Evolutionary conservation across 2,113 vertebrate genomes (phyloP), one percentile per base, ranked within the genome.

Genomic region (Speoplatyrhinus poulsoni): DNA sequence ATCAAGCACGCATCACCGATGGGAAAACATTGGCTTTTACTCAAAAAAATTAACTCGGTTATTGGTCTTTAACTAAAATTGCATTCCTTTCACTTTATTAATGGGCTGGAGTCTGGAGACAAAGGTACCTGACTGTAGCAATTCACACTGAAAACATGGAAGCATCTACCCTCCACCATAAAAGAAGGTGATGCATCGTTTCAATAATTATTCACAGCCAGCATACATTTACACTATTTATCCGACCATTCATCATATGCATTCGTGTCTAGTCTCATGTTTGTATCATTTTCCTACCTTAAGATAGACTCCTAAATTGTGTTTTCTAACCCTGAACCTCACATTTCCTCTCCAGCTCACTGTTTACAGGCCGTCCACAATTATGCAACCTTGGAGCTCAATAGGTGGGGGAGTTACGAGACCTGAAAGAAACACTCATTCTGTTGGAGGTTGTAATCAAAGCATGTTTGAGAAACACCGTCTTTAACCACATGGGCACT

Each of bases 101-200:
- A 79, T 82, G 73, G 67, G 87, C 77, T 79, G 60, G 33, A 73
- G 73, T 80, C 73, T 69, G 60, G 80, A 79, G 88, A 79, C 68
- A 62, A 73, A 78, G 66, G 61, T 74, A 74, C 81, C 55, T 49
- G 32, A 57, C 75, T 67, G 77, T 65, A 70, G 79, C 60, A 26
- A 41, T 61, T 72, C 54, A 62, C 67, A 76, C 64, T 59, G 47
- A 53, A 73, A 75, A 69, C 54, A 67, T 57, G 36, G 67, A 68
- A 56, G 73, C 59, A 70, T 60, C 62, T 75, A 58, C 57, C 70
- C 46, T 59, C 55, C 65, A 76, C 81, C 47, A 61, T 52, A 76
- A 63, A 68, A 62, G 54, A 47, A 67, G 19, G 63, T 69, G 67
- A 78, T 79, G 59, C 46, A 78, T 89, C 77, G 74, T 59, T 70